Conservation (phyloP, 2,113 vertebrate genomes). For the Elaphurus davidianus region DNA sequence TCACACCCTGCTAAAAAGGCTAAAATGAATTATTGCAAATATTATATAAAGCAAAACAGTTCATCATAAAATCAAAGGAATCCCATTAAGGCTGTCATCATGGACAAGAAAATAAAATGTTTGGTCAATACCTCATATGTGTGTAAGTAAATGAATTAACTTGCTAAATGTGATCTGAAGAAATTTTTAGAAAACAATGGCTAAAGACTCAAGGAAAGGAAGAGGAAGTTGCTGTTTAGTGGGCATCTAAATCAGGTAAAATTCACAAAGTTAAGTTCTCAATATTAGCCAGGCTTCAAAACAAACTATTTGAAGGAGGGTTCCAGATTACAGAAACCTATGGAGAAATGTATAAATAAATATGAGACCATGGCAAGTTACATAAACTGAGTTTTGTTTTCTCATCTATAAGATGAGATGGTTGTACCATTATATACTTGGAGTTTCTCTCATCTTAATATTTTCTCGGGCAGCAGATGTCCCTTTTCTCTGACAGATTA, state of each 20-base stretch:
- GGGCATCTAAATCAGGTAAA: not conserved
- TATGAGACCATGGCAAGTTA: not conserved
- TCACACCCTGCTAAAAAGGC: not conserved
- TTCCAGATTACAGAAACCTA: not conserved
- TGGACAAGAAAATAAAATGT: not conserved
- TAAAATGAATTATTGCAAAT: not conserved
- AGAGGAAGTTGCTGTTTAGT: not conserved
- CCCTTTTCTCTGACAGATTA: not conserved
- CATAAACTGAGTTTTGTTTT: not conserved
- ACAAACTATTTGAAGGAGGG: not conserved
- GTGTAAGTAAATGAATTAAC: not conserved
- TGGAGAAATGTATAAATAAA: not conserved
- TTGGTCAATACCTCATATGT: not conserved
- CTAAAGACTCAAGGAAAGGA: not conserved
- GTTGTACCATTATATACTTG: not conserved
- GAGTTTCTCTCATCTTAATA: not conserved
- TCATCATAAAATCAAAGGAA: not conserved
- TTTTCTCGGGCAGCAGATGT: not conserved
- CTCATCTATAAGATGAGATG: not conserved
- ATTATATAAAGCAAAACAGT: not conserved
- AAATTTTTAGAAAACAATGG: conserved; percentile 11
- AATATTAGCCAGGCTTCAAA: not conserved
- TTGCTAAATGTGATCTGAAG: not conserved
- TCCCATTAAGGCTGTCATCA: not conserved
- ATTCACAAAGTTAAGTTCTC: not conserved